Evolutionary conservation across 2,113 vertebrate genomes (phyloP).

Genomic region (Gracilinanus agilis): DNA sequence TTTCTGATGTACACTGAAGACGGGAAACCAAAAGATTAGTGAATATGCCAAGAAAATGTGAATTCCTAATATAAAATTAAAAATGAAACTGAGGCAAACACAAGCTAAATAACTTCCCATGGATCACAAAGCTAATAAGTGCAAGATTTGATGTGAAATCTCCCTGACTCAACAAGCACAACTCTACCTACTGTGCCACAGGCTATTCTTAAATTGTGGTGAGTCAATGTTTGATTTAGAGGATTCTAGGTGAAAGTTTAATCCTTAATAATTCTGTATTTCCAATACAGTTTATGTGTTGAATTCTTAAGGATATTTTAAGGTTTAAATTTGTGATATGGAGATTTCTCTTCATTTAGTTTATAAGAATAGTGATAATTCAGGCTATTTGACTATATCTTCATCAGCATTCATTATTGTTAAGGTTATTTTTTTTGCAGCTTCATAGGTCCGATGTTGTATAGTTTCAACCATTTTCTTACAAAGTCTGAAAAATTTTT

Average conservation of each 20-base stretch:
- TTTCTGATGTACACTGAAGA: neutral
- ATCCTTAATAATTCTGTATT: neutral
- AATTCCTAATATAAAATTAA: neutral
- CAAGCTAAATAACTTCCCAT: neutral
- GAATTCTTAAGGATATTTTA: neutral
- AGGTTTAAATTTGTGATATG: neutral
- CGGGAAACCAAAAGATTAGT: neutral
- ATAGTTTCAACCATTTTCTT: neutral
- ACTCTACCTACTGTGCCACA: neutral
- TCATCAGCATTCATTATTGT: neutral
- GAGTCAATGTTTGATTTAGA: neutral
- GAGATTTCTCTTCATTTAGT: neutral
- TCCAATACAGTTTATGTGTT: neutral
- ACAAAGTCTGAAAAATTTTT: neutral
- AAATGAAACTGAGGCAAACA: neutral
- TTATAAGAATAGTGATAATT: neutral
- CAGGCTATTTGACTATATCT: neutral
- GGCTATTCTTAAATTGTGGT: neutral
- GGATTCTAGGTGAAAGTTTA: neutral
- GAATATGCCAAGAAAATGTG: neutral
- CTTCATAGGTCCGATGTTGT: neutral
- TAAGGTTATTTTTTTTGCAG: neutral
- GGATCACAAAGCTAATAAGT: neutral
- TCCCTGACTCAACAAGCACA: neutral
- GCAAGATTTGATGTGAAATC: neutral